Percentiles rank a stretch among this genome's conserved stretches.
Conservation (phyloP, 2,797 vertebrate species). For the Paedocypris micromegethes region DNA sequence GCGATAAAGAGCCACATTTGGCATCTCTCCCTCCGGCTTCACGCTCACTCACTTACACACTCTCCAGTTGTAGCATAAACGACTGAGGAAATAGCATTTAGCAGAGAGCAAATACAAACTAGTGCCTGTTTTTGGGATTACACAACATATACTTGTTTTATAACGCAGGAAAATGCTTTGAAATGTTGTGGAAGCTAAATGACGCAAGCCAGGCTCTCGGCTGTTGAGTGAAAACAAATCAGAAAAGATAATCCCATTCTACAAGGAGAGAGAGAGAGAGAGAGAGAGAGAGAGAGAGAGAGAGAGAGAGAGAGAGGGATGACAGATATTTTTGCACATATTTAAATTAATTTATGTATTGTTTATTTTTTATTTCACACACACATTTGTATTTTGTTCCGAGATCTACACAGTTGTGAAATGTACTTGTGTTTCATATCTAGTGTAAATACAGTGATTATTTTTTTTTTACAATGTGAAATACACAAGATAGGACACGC, state of each 20-base stretch:
- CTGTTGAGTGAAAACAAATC: constrained; percentile 13
- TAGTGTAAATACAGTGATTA: too few species aligned
- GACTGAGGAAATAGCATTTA: constrained; percentile 53
- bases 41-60: constrained; percentile 13
- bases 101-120: constrained; percentile 65
- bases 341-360: too few species aligned
- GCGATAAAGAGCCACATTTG: constrained; percentile 54
- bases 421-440: too few species aligned
- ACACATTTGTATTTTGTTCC: too few species aligned
- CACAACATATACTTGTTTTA: constrained; percentile 57
- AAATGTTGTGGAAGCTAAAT: constrained; percentile 12
- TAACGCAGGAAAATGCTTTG: constrained; percentile 44
- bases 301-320: background rate
- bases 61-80: constrained; percentile 29
- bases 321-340: too few species aligned
- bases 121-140: constrained; percentile 59
- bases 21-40: constrained; percentile 5
- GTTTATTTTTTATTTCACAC: too few species aligned
- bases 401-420: too few species aligned
- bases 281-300: constrained; percentile 1
- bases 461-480: too few species aligned
- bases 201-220: constrained; percentile 19
- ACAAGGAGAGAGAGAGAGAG: background rate
- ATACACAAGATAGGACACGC: too few species aligned
- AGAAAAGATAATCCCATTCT: constrained; percentile 9